Evolutionary conservation across 2,888 invertebrate species (phyloP), one percentile per base, ranked within the genome.

Genomic region (Chrysolina oricalcia): DNA sequence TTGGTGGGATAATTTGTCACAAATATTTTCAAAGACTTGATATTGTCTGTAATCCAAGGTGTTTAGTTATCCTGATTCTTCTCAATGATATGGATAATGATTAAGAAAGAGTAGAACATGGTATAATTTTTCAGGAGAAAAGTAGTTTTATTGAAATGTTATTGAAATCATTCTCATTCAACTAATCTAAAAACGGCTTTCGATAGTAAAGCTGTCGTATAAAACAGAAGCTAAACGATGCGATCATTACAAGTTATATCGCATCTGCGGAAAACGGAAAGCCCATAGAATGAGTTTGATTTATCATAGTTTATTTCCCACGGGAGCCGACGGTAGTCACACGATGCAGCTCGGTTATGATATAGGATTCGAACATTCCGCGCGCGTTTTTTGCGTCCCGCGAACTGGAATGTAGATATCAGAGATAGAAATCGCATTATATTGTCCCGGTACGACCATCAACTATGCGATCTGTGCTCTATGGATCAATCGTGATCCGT

Each of bases 241-340:
- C 35, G 59, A 59, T 59, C 35, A 17, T 59, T 27, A 59, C 59
- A 35, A 59, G 59, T 59, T 59, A 27, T 59, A 59, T 27, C 59
- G 23, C n/a, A 59, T 27, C 27, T 35, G 23, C 59, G 59, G 59
- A 59, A 59, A 59, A 59, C 59, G 17, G 27, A 59, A 59, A 59
- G 59, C 27, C 23, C 35, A 59, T 59, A 59, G 59, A 59, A 59
- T 59, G 59, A 59, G 46, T 66, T 41, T 83, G 83, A 83, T 83
- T 83, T 83, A 83, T 82, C 72, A 64, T 48, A 23, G 41, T 63
- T 64, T 66, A 70, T 81, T 83, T 83, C 82, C 81, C 83, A 83
- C 83, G 83, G 83, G 82, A 83, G 82, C 81, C 70, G 65, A 70
- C 63, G 35, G 71, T 75, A 81, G 79, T 78, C 75, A 78, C 78